A percentile compares a stretch with the other conserved stretches of the same genome.
phyloP scores from a whole-genome alignment of 2,113 vertebrate species.

The Tragulus kanchil region DNA sequence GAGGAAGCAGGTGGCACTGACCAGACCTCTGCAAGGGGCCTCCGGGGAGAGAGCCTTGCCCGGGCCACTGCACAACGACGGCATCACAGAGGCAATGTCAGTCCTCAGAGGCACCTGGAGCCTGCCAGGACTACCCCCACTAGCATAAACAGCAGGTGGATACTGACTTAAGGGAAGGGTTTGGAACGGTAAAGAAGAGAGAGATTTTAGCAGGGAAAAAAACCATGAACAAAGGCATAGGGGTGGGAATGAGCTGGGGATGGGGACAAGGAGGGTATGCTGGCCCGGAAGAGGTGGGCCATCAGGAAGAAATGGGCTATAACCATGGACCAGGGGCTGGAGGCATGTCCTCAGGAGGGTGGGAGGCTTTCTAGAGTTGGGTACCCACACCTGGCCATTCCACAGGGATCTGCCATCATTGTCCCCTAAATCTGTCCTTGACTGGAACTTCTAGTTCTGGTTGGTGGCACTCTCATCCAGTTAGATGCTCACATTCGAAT shows the following conservation, averaged over 20 bases:
- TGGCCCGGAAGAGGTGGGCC: background rate
- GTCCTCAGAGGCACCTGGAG: background rate
- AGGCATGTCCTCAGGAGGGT: background rate
- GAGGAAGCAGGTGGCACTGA: background rate
- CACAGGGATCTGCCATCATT: background rate
- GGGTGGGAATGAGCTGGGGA: background rate
- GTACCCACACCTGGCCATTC: background rate
- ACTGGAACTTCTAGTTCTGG: background rate
- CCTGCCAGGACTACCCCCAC: accelerated
- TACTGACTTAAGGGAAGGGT: background rate
- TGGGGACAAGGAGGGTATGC: background rate
- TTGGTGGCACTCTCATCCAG: background rate
- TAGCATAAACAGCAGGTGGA: background rate
- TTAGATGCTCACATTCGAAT: background rate
- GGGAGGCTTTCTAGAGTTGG: background rate
- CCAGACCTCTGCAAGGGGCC: background rate
- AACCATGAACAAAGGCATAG: background rate
- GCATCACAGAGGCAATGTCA: background rate
- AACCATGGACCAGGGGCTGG: background rate
- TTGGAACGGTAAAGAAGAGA: background rate
- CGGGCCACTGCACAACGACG: background rate
- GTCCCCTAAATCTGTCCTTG: background rate
- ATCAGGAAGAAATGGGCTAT: background rate
- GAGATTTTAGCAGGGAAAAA: background rate
- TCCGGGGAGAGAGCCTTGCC: background rate